phyloP scores from a whole-genome alignment of 2,113 vertebrate species.

The Mormyrus iriodes region DNA sequence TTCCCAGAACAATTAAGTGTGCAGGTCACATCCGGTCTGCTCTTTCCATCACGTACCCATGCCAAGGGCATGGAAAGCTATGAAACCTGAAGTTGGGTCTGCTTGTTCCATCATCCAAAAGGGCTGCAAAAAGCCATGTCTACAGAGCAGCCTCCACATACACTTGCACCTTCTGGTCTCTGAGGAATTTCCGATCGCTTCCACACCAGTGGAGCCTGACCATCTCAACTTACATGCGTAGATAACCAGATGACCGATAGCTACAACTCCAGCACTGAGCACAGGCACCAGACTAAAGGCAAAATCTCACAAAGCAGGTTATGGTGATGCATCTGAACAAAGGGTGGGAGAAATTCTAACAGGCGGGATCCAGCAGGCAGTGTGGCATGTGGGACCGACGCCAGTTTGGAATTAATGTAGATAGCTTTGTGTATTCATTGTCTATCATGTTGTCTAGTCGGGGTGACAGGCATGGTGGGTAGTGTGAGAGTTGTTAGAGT shows the following conservation, averaged over 20 bases:
- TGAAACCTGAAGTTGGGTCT: slow-evolving; percentile 3
- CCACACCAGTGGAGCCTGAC: background rate
- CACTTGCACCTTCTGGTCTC: background rate
- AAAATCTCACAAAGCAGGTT: background rate
- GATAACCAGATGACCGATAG: background rate
- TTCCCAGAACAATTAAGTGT: background rate
- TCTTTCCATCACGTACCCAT: background rate
- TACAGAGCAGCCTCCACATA: background rate
- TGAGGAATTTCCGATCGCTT: background rate
- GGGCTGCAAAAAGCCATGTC: background rate
- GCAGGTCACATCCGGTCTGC: slow-evolving; percentile 3
- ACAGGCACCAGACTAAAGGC: background rate
- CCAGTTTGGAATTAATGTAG: background rate
- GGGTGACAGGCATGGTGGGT: background rate
- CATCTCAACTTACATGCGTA: background rate
- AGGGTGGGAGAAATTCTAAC: background rate
- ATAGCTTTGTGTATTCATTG: background rate
- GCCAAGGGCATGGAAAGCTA: background rate
- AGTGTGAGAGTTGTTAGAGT: background rate
- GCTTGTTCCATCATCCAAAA: background rate
- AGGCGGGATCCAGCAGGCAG: no score
- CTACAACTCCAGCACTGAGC: background rate
- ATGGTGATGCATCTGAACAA: background rate
- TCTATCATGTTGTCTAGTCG: background rate
- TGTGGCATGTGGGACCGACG: background rate